Conservation (phyloP, 2,797 vertebrate species). For the Mastacembelus armatus region DNA sequence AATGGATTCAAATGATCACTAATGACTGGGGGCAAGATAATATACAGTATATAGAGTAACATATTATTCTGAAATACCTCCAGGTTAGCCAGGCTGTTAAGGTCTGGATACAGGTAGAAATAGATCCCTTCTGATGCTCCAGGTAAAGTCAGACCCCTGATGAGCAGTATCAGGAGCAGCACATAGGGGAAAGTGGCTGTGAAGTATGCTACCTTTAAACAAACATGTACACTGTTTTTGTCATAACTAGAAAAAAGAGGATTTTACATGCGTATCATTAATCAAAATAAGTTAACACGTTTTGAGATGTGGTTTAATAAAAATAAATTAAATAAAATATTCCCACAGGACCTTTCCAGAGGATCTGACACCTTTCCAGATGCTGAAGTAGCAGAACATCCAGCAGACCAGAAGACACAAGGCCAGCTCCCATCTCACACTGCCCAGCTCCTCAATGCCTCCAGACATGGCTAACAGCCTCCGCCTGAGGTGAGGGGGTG, state of each 20-base stretch:
- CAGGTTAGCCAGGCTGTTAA: slow-evolving; percentile 53
- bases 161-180: slow-evolving; percentile 71
- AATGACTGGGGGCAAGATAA: too few relatives aligned
- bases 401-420: slow-evolving; percentile 64
- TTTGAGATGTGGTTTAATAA: too few relatives aligned
- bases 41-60: too few relatives aligned
- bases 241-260: too few relatives aligned
- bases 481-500: slow-evolving; percentile 40
- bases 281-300: too few relatives aligned
- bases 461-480: slow-evolving; percentile 56
- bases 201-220: slow-evolving; percentile 65
- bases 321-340: neutral
- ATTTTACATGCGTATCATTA: too few relatives aligned
- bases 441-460: slow-evolving; percentile 69
- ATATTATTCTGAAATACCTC: too few relatives aligned
- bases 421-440: slow-evolving; percentile 67
- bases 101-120: slow-evolving; percentile 72
- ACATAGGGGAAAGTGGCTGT: slow-evolving; percentile 73
- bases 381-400: slow-evolving; percentile 69
- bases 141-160: slow-evolving; percentile 73
- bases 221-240: too few relatives aligned
- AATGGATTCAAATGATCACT: too few relatives aligned
- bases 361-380: slow-evolving; percentile 74
- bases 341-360: slow-evolving; percentile 59
- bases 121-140: slow-evolving; percentile 72